Evolutionary conservation across 37 sponge, comb jelly and placozoan species (phyloP), one percentile per base, ranked within the genome.

Genomic region (Halichondria panicea): DNA sequence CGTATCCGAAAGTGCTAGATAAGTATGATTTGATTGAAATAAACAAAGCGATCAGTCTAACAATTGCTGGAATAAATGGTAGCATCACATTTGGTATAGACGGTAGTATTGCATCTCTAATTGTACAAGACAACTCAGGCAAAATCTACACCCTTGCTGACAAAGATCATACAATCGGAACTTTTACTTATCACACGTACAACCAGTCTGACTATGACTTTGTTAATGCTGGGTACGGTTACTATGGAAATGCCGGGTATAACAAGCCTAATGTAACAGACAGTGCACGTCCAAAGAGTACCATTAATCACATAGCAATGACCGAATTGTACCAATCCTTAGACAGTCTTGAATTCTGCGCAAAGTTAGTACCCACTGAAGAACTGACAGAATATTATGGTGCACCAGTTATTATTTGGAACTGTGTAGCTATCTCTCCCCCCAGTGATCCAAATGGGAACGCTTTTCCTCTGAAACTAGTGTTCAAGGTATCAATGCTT

Each of bases 161-260:
- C 25, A 71, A 33, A 22, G 39, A 43, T 27, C 34, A 70, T 25
- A 64, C 58, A 3, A 31, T 81, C 0, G 68, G 69, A 2, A 3
- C 54, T n/a, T 1, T 88, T 2, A 43, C 77, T 31, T 88, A 88
- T 37, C 76, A 81, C 82, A 88, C 88, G 9, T 88, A 81, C 72
- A 81, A 88, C 71, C 82, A 88, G 65, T 64, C 77, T 0, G 88
- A 88, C 56, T 88, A 77, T 48, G n/a, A 43, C 11, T 76, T 57
- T 54, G 42, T 75, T 35, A 50, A 34, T 30, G 28, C 54, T 8
- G 3, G 15, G 11, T 88, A 88, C 77, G 78, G 71, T 25, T 81
- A 81, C 50, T 46, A 75, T 55, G 82, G 82, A 19, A 88, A 88
- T 62, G 72, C 88, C 15, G 88, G 88, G 15, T 88, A 63, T 63